A percentile compares a stretch with the other conserved stretches of the same genome.
phyloP scores from a whole-genome alignment of 2,888 invertebrate genomes.

The Anoplius nigerrimus region DNA sequence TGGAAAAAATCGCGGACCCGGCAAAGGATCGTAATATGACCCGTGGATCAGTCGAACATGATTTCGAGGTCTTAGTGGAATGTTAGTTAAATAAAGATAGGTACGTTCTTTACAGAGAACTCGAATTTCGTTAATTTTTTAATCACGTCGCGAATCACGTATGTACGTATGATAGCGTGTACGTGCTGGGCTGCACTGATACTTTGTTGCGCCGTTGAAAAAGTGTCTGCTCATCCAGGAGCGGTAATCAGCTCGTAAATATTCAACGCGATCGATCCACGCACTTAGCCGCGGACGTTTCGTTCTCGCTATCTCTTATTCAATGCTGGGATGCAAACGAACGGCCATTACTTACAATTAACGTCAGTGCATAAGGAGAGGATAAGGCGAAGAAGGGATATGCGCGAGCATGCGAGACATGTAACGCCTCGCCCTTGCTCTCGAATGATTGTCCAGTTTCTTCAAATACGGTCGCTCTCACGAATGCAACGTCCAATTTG shows the following conservation, averaged over 20 bases:
- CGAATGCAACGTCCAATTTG: too few species aligned
- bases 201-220: too few species aligned
- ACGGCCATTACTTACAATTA: constrained; percentile 28
- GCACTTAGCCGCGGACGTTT: background rate
- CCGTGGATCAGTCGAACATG: background rate
- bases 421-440: constrained; percentile 5
- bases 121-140: too few species aligned
- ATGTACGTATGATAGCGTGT: too few species aligned
- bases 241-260: too few species aligned
- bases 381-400: constrained; percentile 22
- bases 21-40: background rate
- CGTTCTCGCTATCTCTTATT: constrained; percentile 29
- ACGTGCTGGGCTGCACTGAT: too few species aligned
- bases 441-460: constrained; percentile 16
- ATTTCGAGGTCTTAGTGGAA: too few species aligned
- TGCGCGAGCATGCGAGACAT: constrained; percentile 28
- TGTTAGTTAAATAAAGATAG: too few species aligned
- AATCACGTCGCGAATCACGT: too few species aligned
- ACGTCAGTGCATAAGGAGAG: constrained; percentile 20
- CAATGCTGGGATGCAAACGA: constrained; percentile 28
- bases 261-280: too few species aligned
- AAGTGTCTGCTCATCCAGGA: too few species aligned
- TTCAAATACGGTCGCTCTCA: constrained; percentile 6
- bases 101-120: too few species aligned
- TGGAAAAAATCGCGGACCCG: constrained; percentile 14